These are phyloP conservation scores for Hydrochoerus hydrochaeris DNA, from an alignment of 2,113 vertebrate genomes.

Conservation along the genomic window DNA sequence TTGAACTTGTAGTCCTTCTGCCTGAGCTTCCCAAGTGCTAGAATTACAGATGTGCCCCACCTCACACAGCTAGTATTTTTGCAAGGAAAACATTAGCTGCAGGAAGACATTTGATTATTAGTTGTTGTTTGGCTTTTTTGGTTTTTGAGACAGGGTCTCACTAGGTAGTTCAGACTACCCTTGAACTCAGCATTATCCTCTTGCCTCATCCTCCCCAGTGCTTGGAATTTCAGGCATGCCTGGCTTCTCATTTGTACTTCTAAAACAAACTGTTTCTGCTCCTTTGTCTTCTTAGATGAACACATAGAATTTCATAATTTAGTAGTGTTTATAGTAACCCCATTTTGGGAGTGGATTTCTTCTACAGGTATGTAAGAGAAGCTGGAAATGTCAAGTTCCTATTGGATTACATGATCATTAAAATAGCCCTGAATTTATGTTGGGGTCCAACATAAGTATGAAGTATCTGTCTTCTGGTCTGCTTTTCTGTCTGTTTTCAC, in stretches of 20 bases:
- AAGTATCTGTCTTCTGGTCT: background rate
- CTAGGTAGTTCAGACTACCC: background rate
- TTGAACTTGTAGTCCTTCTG: background rate
- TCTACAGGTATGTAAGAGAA: background rate
- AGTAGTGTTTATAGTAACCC: background rate
- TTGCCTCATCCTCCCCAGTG: background rate
- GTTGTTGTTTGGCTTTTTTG: background rate
- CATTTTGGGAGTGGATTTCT: background rate
- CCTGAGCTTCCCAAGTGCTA: background rate
- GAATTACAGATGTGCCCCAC: background rate
- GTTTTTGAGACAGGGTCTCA: background rate
- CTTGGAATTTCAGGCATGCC: background rate
- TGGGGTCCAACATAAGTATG: fast-evolving
- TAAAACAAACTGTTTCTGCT: background rate
- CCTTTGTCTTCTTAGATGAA: background rate
- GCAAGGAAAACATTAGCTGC: background rate
- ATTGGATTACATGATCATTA: background rate
- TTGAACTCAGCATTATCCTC: background rate
- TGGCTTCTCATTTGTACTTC: conserved; percentile 54
- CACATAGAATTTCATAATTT: background rate
- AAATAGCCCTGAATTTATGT: background rate
- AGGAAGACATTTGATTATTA: background rate
- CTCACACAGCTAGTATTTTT: background rate
- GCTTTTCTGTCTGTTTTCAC: background rate
- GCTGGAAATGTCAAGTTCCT: background rate